Conservation (phyloP, 2,797 vertebrate genomes). For the Strix occidentalis region DNA sequence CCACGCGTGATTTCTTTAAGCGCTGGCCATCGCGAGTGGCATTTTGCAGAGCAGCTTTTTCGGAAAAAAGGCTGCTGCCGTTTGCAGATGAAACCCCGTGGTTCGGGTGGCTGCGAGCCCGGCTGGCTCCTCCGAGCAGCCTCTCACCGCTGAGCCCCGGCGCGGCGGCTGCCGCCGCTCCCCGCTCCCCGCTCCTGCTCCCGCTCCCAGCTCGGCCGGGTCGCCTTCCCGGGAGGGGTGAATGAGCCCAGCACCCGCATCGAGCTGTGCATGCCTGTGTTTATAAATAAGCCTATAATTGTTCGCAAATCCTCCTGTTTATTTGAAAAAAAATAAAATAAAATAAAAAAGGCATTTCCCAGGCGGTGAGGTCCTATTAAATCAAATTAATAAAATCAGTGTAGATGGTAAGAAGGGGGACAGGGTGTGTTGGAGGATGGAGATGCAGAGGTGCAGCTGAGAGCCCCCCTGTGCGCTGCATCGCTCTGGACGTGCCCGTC, state of each 20-base stretch:
- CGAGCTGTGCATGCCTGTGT: neutral
- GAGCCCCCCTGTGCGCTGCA: neutral
- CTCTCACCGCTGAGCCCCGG: fast-evolving
- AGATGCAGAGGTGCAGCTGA: neutral
- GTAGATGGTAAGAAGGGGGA: neutral
- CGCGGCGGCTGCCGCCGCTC: neutral
- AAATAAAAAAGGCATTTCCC: neutral
- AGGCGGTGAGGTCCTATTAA: neutral
- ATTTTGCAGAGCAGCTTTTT: neutral
- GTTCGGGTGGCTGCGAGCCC: neutral
- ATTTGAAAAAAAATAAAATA: too few relatives aligned
- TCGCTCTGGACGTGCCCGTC: neutral
- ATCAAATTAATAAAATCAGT: neutral
- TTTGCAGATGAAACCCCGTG: neutral
- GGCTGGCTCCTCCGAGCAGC: neutral
- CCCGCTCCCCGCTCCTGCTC: neutral
- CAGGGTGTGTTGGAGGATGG: neutral
- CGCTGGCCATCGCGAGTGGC: fast-evolving
- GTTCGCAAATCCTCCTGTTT: neutral
- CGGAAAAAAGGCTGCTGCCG: neutral
- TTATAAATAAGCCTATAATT: neutral
- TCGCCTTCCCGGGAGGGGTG: neutral
- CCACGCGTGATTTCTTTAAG: fast-evolving
- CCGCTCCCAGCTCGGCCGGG: neutral
- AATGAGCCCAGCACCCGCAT: neutral